Base-by-base conservation (phyloP, 2,888 invertebrate species). In the Rhagium mordax region DNA sequence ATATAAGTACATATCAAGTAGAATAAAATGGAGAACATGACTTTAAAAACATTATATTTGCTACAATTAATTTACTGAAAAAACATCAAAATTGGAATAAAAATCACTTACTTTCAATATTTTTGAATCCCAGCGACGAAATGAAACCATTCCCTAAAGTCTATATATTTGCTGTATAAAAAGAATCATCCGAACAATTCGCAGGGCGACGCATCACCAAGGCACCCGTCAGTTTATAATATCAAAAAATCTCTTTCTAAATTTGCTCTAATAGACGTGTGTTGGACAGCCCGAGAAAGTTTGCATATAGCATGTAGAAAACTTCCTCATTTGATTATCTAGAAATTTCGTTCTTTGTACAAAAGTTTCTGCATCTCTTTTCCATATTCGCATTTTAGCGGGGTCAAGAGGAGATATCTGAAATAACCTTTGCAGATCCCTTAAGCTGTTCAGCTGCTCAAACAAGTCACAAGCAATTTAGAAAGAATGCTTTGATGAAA, bases 401-500 rank as follows among this genome's bases (percentile, higher is more conserved):
- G 67, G 67, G 67, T 67, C 67, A 67, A 67, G 65, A 57, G 24
- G 33, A 67, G 21, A 47, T 41, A 57, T 47, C 53, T 41, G 57
- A 47, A 67, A 47, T 67, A 67, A 55, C 67, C 67, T 47, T 15
- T 20, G 55, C 21, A 18, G 47, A 57, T 16, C 41, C 41, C 21
- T 55, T 57, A 67, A 67, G 67, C 67, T 24, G 67, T 67, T 57
- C 29, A 33, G 67, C 65, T 33, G 67, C 53, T 57, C 20, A 20
- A 57, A 41, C 65, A 65, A 53, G 57, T 67, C 55, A 57, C 57
- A 47, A 57, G 57, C 33, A 67, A 67, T 67, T 67, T 67, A 53
- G 67, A 51, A 67, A 57, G 67, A 67, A 57, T 53, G 57, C 67
- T 67, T 57, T 67, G 67, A 67, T 67, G 57, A 47, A 67, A 67